These are phyloP conservation scores for Menidia beryllina DNA, from an alignment of 2,113 vertebrate genomes.

Conservation along the genomic window DNA sequence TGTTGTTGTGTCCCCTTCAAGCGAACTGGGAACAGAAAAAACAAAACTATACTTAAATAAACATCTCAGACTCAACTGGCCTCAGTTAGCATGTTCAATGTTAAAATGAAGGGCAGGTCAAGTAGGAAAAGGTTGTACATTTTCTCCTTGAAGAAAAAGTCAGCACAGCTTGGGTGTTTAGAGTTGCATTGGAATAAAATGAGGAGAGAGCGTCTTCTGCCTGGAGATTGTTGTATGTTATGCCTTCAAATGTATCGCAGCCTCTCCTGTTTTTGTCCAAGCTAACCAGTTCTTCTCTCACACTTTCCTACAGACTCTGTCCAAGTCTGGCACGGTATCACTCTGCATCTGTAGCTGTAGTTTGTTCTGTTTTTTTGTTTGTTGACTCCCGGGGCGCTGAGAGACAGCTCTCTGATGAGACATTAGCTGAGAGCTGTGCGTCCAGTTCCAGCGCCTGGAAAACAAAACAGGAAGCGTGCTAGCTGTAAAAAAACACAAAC, in stretches of 20 bases:
- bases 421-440: constrained; percentile 14
- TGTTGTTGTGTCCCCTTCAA: background rate
- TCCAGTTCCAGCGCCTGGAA: constrained; percentile 11
- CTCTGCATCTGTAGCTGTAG: constrained; percentile 67
- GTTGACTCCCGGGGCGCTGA: constrained; percentile 39
- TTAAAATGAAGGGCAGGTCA: no score
- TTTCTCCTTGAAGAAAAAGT: no score
- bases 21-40: no score
- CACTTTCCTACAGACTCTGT: constrained; percentile 81
- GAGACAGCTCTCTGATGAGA: constrained; percentile 51
- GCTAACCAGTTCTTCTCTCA: constrained; percentile 72
- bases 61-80: no score
- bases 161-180: no score
- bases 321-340: constrained; percentile 81
- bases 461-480: constrained; percentile 45
- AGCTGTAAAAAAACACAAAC: constrained; percentile 32
- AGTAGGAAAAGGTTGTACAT: no score
- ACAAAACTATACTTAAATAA: no score
- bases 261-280: constrained; percentile 27
- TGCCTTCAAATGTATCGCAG: background rate
- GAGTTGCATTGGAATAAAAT: background rate
- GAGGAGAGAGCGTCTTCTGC: background rate
- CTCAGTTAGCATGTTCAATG: no score
- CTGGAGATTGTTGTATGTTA: background rate
- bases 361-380: background rate